Percentiles rank a stretch among this genome's conserved stretches.
Conservation (phyloP, 2,113 vertebrate genomes). For the Labeo catla region DNA sequence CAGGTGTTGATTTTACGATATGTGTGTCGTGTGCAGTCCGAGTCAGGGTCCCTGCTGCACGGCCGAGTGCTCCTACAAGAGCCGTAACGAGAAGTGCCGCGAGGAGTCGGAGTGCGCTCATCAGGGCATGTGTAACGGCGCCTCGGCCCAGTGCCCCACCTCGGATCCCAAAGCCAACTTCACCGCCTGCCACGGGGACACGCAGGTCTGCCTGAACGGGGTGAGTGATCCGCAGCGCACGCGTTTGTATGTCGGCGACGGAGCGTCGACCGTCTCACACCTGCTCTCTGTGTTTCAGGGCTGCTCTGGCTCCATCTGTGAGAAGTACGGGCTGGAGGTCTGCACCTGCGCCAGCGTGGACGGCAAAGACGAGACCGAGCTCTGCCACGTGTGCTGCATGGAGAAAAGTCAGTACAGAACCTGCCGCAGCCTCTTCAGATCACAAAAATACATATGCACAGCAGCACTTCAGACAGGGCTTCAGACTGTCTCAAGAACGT, state of each 20-base stretch:
- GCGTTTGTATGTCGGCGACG: no score
- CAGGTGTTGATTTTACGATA: not conserved
- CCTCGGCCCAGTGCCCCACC: constrained; percentile 85
- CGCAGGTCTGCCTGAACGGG: constrained; percentile 97
- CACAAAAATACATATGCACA: no score
- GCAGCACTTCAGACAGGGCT: no score
- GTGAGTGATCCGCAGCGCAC: constrained; percentile 65
- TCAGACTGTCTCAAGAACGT: no score
- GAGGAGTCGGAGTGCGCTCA: constrained; percentile 95
- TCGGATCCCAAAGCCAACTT: constrained; percentile 94
- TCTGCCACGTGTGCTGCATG: constrained; percentile 99
- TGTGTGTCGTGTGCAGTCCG: constrained; percentile 75
- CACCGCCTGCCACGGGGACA: constrained; percentile 93
- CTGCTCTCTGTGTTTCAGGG: constrained; percentile 74
- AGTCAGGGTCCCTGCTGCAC: constrained; percentile 97
- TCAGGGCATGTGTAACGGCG: constrained; percentile 89
- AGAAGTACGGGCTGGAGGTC: constrained; percentile 91
- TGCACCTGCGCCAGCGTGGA: constrained; percentile 94
- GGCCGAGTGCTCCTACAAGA: constrained; percentile 80
- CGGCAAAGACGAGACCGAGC: constrained; percentile 91
- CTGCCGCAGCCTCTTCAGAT: not conserved
- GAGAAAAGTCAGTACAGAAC: constrained; percentile 85
- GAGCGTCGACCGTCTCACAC: no score
- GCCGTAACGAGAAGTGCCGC: constrained; percentile 85
- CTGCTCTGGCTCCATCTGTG: constrained; percentile 98